Base-by-base conservation (phyloP, 1,140 invertebrate species). In the Papilio polytes region DNA sequence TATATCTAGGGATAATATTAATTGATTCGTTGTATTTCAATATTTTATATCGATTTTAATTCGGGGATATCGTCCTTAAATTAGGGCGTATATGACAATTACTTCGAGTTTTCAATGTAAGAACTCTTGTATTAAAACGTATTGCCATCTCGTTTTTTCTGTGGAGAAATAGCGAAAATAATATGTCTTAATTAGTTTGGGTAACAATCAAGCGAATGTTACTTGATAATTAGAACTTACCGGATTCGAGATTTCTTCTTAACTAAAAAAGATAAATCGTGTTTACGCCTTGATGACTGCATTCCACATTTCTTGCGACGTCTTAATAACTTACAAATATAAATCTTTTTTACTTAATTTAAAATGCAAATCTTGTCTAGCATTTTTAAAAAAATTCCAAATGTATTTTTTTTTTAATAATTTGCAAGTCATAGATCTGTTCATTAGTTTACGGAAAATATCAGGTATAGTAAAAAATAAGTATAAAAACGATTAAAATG, bases 201-300 rank as follows among this genome's bases (percentile, higher is more conserved):
- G 44, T 46, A 12, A 81, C 48, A 26, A 78, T 56, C 36, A 44
- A 66, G 22, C 74, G 66, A 53, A 59, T 73, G 73, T 72, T 2
- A 36, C 76, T 66, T 44, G 44, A 53, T 80, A 82, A 82, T 83
- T 83, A 77, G 81, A 77, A 77, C 74, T 72, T 56, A 59, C n/a
- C 72, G 48, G 51, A 78, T 74, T 80, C 74, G 72, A 26, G 46
- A 73, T 83, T 80, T 78, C 74, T 74, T 63, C 48, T n/a, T 63
- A 66, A 18, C 36, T 78, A 41, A 82, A 80, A 73, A 74, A 53
- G 77, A 82, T 63, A 82, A 77, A 77, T 53, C 59, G 44, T 51
- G 12, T 73, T 66, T 66, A 66, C 22, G 63, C 63, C 22, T 31
- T 31, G 63, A 15, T 66, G 63, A 10, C 3, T 31, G 22, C 26